Base-by-base conservation (phyloP, 2,888 invertebrate genomes). In the Microctonus aethiopoides region DNA sequence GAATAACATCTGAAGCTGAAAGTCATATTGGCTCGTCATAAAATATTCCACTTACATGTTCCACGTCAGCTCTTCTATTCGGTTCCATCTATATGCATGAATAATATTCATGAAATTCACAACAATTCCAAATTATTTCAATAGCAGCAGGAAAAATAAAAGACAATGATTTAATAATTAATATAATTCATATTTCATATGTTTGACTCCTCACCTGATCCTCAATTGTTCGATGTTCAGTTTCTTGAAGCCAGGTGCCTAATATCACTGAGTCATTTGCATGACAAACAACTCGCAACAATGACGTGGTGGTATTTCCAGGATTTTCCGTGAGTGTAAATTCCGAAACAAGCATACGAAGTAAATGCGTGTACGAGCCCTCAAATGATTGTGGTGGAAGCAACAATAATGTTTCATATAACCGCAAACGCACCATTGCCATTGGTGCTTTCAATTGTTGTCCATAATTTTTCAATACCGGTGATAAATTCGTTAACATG, bases 161-260 rank as follows among this genome's bases (percentile, higher is more conserved):
- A 16, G 9, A 20, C 16, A 39, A 26, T 63, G n/a, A 24, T 51
- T 34, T 9, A 16, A 59, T 16, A 20, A 20, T 34, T 3, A 36
- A 32, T 9, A 3, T 46, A 20, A 34, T 34, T 34, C 1, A 24
- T 36, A 60, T 22, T 9, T n/a, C 34, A 26, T 46, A 63, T 22
- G 29, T 66, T 11, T 16, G 52, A 39, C 34, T 32, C 9, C 22
- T 46, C 39, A 59, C 98, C 92, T 98, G 98, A 88, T 98, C 98
- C 87, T 99, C 99, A 76, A 99, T 96, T 59, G 94, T 94, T 73
- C 96, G 93, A 86, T 99, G 98, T 86, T 98, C 98, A 0, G 97
- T 97, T 84, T 98, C 97, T 84, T 97, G 96, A 51, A 98, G 90
- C 95, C 97, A 97, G 62, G 96, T 96, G 11, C 97, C 97, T 39